phyloP scores from a whole-genome alignment of 2,113 vertebrate genomes.

The Pipa parva region DNA sequence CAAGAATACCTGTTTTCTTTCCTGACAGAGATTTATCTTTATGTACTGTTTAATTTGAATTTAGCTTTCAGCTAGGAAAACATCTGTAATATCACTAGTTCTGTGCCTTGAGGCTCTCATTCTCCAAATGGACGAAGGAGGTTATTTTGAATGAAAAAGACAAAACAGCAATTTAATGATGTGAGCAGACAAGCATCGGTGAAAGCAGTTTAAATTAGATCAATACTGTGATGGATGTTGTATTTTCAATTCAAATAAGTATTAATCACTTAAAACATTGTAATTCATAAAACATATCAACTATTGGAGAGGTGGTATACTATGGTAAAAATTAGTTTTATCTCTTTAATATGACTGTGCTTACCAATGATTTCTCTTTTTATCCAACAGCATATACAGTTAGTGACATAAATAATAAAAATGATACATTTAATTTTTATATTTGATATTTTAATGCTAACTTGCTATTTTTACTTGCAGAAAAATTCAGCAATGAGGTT shows the following conservation, averaged over 20 bases:
- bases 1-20: constrained; percentile 22
- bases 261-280: neutral
- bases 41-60: constrained; percentile 36
- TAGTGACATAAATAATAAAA: too few species aligned
- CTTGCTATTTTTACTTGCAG: too few species aligned
- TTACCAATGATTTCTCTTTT: too few species aligned
- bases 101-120: constrained; percentile 21
- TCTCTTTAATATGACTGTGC: neutral
- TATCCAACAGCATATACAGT: too few species aligned
- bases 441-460: too few species aligned
- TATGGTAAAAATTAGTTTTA: too few species aligned
- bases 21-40: constrained; percentile 13
- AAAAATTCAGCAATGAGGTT: too few species aligned
- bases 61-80: constrained; percentile 19
- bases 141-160: constrained; percentile 17
- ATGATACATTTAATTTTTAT: too few species aligned
- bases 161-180: constrained; percentile 34
- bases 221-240: constrained; percentile 1
- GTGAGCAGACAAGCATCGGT: constrained; percentile 7
- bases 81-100: constrained; percentile 18
- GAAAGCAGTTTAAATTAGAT: constrained; percentile 8
- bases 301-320: too few species aligned
- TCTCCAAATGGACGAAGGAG: constrained; percentile 7
- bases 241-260: neutral
- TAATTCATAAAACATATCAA: neutral